A percentile compares a stretch with the other conserved stretches of the same genome.
These are phyloP conservation scores for Dascyllus trimaculatus DNA, from an alignment of 2,113 vertebrate species.

Conservation along the genomic window DNA sequence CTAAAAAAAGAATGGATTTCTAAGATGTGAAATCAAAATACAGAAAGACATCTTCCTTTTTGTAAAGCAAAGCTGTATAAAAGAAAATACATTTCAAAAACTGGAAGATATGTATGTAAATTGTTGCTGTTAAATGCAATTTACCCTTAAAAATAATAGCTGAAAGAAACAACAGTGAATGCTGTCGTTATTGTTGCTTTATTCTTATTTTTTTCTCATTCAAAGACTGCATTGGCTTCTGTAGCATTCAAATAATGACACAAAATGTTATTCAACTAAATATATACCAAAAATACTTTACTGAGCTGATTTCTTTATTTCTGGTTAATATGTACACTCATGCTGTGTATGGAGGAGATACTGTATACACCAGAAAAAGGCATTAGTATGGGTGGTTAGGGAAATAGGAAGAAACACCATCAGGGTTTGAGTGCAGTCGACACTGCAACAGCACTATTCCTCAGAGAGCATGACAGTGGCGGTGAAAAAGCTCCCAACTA, in stretches of 20 bases:
- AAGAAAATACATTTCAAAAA: neutral
- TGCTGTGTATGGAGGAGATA: conserved; percentile 37
- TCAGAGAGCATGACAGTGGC: conserved; percentile 77
- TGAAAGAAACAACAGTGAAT: neutral
- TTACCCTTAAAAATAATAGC: neutral
- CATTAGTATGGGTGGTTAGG: conserved; percentile 75
- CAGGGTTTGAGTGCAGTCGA: conserved; percentile 76
- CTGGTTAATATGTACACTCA: conserved; percentile 8
- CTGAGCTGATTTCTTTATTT: conserved; percentile 43
- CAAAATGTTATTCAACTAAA: conserved; percentile 18
- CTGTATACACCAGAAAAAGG: conserved; percentile 54
- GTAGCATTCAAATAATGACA: conserved; percentile 5
- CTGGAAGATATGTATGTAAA: too few relatives aligned
- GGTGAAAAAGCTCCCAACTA: conserved; percentile 78
- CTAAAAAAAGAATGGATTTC: neutral
- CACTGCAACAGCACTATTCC: conserved; percentile 74
- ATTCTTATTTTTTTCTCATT: neutral
- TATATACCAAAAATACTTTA: neutral
- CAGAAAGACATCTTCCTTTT: neutral
- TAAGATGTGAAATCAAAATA: neutral
- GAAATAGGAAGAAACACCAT: conserved; percentile 75
- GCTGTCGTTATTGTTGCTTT: neutral
- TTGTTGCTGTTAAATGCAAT: neutral
- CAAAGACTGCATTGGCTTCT: neutral
- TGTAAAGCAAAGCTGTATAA: too few relatives aligned